Evolutionary conservation across 2,113 vertebrate genomes (phyloP).

Genomic region (Climacteris rufus): DNA sequence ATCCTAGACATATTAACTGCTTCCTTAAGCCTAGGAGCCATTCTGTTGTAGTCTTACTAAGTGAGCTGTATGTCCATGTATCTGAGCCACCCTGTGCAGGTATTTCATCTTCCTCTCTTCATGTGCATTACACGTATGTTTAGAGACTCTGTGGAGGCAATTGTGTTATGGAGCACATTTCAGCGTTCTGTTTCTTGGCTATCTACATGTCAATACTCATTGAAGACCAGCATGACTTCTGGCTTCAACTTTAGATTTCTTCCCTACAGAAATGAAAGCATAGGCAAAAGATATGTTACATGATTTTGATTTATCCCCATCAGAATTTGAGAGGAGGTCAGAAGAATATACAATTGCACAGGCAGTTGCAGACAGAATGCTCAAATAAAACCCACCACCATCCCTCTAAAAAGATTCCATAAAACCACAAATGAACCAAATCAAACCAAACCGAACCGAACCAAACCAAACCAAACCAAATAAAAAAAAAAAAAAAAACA

Average conservation of each 20-base stretch:
- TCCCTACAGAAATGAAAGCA: background rate
- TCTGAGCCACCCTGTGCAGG: background rate
- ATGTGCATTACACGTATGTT: background rate
- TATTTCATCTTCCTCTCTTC: background rate
- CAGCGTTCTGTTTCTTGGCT: background rate
- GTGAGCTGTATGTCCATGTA: accelerated
- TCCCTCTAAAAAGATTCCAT: background rate
- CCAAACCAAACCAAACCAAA: background rate
- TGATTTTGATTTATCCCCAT: background rate
- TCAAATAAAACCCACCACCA: background rate
- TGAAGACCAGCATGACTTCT: background rate
- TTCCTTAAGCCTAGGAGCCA: background rate
- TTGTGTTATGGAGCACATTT: background rate
- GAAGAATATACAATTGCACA: background rate
- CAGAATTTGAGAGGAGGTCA: background rate
- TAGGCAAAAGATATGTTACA: background rate
- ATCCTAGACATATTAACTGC: background rate
- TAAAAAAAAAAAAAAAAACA: background rate
- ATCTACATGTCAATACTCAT: background rate
- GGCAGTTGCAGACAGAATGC: background rate
- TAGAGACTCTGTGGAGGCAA: background rate
- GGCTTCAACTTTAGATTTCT: background rate
- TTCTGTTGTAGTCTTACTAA: background rate
- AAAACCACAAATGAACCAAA: background rate
- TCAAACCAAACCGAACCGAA: background rate